These are phyloP conservation scores for Sinella curviseta DNA, from an alignment of 1,140 invertebrate species.

Conservation along the genomic window DNA sequence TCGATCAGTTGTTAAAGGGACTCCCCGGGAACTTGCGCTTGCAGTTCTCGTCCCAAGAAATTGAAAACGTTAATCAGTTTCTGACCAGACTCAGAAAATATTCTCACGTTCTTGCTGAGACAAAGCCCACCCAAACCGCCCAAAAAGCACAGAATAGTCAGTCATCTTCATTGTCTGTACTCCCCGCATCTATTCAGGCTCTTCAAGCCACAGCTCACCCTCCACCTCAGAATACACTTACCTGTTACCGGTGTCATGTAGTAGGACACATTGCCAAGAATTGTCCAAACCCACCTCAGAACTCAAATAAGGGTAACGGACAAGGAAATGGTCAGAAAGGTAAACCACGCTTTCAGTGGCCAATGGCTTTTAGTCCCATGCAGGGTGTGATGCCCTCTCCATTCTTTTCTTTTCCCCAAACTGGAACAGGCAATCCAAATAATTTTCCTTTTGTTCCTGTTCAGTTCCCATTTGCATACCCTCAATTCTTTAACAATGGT, in stretches of 20 bases:
- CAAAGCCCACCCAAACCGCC: not conserved
- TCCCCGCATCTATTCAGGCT: not conserved
- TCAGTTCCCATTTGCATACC: not conserved
- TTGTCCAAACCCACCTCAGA: not conserved
- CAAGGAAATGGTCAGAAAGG: not conserved
- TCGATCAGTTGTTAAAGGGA: not conserved
- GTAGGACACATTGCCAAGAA: not conserved
- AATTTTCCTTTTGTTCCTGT: not conserved
- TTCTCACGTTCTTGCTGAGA: not conserved
- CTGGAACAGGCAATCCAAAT: not conserved
- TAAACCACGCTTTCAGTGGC: not conserved
- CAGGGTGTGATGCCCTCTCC: not conserved
- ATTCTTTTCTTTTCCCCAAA: not conserved
- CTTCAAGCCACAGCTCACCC: not conserved
- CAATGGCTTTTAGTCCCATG: not conserved
- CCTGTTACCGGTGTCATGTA: not conserved
- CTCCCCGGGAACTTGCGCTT: not conserved
- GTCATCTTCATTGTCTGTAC: not conserved
- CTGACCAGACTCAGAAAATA: not conserved
- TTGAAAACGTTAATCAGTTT: not conserved
- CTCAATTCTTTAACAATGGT: not conserved
- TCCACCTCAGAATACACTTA: not conserved
- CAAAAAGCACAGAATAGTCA: no score
- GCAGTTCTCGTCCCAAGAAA: not conserved
- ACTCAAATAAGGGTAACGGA: not conserved